A percentile compares a stretch with the other conserved stretches of the same genome.
Evolutionary conservation across 1,140 invertebrate genomes (phyloP).

Genomic region (Calycopis cecrops): DNA sequence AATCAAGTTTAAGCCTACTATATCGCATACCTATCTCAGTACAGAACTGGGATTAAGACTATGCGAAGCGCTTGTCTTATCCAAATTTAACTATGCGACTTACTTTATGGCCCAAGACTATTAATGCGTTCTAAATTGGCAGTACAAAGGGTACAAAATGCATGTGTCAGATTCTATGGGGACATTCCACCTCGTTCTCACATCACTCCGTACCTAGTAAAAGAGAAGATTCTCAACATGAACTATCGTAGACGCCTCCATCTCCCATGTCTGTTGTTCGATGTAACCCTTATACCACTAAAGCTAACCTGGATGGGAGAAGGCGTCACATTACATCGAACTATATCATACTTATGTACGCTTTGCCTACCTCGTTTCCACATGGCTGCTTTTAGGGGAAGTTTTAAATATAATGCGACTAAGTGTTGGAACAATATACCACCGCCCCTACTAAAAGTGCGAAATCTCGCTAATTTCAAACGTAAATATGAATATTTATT

Average conservation of each 20-base stretch:
- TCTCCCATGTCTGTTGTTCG: constrained; percentile 9
- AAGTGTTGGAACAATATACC: constrained; percentile 10
- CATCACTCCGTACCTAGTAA: neutral
- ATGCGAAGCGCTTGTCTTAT: neutral
- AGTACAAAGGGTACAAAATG: constrained; percentile 4
- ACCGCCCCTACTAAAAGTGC: constrained; percentile 1
- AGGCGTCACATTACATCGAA: neutral
- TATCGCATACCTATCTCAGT: constrained; percentile 1
- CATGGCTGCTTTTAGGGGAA: constrained; percentile 1
- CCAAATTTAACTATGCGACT: neutral
- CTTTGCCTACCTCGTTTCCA: neutral
- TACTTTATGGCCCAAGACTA: neutral
- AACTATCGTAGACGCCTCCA: constrained; percentile 11
- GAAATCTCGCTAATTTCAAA: neutral
- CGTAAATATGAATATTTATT: neutral
- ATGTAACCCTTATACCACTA: constrained; percentile 8
- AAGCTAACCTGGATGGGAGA: constrained; percentile 6
- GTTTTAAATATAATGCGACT: constrained; percentile 8
- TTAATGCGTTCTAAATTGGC: neutral
- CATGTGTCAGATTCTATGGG: neutral
- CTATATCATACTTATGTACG: neutral
- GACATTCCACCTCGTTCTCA: neutral
- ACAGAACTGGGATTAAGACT: neutral
- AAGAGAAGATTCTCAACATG: constrained; percentile 6
- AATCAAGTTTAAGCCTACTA: neutral